Base-by-base conservation (phyloP, 2,113 vertebrate species). In the Athene noctua region DNA sequence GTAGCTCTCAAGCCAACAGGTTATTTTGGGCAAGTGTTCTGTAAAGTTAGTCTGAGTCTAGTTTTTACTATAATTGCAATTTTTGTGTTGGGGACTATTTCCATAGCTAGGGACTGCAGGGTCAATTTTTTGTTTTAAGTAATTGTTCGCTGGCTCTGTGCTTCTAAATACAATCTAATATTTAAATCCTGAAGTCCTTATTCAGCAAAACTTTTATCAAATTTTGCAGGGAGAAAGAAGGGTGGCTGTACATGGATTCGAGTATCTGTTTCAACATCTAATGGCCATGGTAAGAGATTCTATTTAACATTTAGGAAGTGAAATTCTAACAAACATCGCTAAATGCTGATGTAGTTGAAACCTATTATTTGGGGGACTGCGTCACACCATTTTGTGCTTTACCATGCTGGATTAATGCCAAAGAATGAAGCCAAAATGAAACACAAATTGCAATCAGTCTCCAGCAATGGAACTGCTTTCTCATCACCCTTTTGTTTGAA, bases 401-500 rank as follows among this genome's bases (percentile, higher is more conserved):
- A 81, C 84, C 36, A 1, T 52, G 86, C 88, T 94, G 96, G 92
- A 51, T 78, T 61, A 67, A 42, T 23, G 94, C 92, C 96, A 91
- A 74, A 90, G 88, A 58, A 65, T 1, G 20, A 74, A 89, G 94
- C 86, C 86, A 87, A 61, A 80, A 72, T 51, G 77, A 92, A 84
- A 88, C 74, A 58, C 61, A 55, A 89, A 85, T 75, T 58, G 66
- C 86, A 89, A 7, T 86, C 65, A 12, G 91, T n/a, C 77, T 79
- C 54, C 73, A 79, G 94, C 61, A 78, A 15, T 79, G 83, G 95
- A 94, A 87, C 26, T 92, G 95, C 92, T 90, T 94, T 89, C 92
- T 94, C 94, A 95, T 95, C 95, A 87, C 77, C 83, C 92, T 95
- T 97, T 97, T 97, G 96, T 96, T 95, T 6, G 0, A 75, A 79